Evolutionary conservation across 2,113 vertebrate genomes (phyloP).

Genomic region (Fregata magnificens): DNA sequence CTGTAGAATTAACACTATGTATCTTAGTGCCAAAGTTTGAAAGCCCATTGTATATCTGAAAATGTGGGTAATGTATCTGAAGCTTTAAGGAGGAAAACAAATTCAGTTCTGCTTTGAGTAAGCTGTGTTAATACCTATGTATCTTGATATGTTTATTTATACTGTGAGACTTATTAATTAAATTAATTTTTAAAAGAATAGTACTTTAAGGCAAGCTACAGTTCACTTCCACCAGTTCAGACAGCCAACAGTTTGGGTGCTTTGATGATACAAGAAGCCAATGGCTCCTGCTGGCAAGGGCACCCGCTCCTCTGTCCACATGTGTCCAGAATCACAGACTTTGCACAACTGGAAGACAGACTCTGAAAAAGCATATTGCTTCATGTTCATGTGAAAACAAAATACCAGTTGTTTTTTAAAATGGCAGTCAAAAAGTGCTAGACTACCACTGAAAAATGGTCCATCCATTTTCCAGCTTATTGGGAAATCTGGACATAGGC

Average conservation of each 20-base stretch:
- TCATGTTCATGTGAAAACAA: neutral
- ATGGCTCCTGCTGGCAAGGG: neutral
- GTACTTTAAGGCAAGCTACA: neutral
- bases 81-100: neutral
- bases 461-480: neutral
- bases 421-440: neutral
- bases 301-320: neutral
- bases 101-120: neutral
- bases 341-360: neutral
- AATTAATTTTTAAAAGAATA: neutral
- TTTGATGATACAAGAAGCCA: neutral
- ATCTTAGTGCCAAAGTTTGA: neutral
- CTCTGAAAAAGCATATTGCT: neutral
- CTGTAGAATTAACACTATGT: neutral
- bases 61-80: neutral
- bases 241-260: neutral
- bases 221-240: neutral
- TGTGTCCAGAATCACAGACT: neutral
- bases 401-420: neutral
- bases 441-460: neutral
- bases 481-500: neutral
- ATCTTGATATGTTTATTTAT: neutral
- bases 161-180: neutral
- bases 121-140: neutral
- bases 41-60: neutral